phyloP scores from a whole-genome alignment of 2,797 vertebrate species.

The Sebastes hubbsi region DNA sequence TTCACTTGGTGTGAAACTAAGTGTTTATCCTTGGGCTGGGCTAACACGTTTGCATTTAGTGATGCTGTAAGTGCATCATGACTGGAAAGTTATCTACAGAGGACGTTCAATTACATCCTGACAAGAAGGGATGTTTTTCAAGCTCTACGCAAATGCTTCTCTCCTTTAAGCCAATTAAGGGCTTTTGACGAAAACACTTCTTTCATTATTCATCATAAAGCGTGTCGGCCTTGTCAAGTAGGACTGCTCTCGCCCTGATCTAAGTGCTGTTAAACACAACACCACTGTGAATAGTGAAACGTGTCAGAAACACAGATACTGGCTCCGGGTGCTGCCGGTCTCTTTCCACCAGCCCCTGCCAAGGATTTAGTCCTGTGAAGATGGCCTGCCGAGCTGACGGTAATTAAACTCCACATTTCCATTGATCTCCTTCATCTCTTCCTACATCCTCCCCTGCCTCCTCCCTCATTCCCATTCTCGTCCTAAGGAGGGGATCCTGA shows the following conservation, averaged over 20 bases:
- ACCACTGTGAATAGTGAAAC: constrained; percentile 52
- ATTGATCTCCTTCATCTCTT: constrained; percentile 80
- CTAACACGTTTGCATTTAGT: constrained; percentile 42
- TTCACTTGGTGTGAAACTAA: constrained; percentile 66
- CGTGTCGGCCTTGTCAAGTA: constrained; percentile 56
- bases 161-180: constrained; percentile 66
- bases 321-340: constrained; percentile 33
- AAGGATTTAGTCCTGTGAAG: constrained; percentile 73
- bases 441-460: constrained; percentile 54
- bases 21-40: constrained; percentile 68
- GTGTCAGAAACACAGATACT: constrained; percentile 62
- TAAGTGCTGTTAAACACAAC: constrained; percentile 64
- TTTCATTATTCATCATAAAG: constrained; percentile 64
- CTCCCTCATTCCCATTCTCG: constrained; percentile 54
- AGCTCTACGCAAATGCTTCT: constrained; percentile 37
- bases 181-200: constrained; percentile 63
- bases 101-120: constrained; percentile 63
- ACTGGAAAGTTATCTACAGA: constrained; percentile 55
- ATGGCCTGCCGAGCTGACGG: constrained; percentile 69
- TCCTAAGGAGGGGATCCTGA: constrained; percentile 64
- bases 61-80: constrained; percentile 54
- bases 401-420: constrained; percentile 84
- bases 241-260: constrained; percentile 51
- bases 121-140: constrained; percentile 49
- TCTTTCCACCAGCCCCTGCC: constrained; percentile 42